Conservation (phyloP, 2,113 vertebrate species). For the Toxostoma redivivum region DNA sequence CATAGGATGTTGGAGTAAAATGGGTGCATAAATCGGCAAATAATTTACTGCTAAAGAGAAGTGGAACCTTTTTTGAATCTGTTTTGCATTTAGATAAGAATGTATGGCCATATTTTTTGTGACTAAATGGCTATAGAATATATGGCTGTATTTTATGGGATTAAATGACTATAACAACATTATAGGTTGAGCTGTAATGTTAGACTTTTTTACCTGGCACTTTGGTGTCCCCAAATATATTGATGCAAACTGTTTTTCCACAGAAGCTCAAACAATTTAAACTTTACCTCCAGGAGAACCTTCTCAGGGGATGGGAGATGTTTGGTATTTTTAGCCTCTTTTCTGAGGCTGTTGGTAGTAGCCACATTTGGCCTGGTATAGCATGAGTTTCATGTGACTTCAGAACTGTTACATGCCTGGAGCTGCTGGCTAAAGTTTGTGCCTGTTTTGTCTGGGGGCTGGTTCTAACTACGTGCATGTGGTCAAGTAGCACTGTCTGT, state of each 20-base stretch:
- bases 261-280: conserved; percentile 28
- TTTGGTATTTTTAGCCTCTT: not conserved
- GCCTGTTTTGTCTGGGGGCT: not conserved
- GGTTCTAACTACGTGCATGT: not conserved
- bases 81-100: not conserved
- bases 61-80: not conserved
- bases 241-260: not conserved
- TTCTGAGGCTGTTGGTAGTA: not conserved
- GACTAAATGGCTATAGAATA: not conserved
- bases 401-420: not conserved
- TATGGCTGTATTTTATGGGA: not conserved
- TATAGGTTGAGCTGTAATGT: not conserved
- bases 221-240: not conserved
- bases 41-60: not conserved
- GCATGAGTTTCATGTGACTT: not conserved
- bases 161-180: not conserved
- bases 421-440: not conserved
- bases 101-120: not conserved
- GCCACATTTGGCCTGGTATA: not conserved
- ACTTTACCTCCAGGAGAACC: not conserved
- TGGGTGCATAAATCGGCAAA: not conserved
- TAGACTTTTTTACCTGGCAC: not conserved
- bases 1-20: not conserved
- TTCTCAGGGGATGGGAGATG: not conserved
- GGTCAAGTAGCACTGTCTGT: not conserved